These are phyloP conservation scores for Petrolisthes cinctipes DNA, from an alignment of 2,888 invertebrate species.

Conservation along the genomic window DNA sequence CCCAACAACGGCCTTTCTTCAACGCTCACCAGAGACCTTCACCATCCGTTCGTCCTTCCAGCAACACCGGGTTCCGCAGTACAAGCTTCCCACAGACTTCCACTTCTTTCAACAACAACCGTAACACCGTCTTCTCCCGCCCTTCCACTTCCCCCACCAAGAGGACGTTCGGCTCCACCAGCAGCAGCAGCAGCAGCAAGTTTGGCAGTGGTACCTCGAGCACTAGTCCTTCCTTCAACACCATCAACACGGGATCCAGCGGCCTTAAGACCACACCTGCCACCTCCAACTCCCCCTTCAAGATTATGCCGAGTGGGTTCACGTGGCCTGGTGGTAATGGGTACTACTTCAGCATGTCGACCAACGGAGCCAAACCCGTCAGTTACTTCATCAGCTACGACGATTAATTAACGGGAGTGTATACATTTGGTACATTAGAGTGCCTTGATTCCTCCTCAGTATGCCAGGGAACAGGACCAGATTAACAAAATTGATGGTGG, in stretches of 20 bases:
- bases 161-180: background rate
- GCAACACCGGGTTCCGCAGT: too few species aligned
- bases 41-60: background rate
- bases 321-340: constrained; percentile 64
- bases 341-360: constrained; percentile 64
- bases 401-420: constrained; percentile 15
- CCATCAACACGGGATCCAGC: constrained; percentile 17
- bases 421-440: too few species aligned
- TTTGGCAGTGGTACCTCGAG: background rate
- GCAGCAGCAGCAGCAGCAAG: background rate
- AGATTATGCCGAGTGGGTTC: constrained; percentile 37
- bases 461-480: too few species aligned
- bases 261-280: constrained; percentile 22
- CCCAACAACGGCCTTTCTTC: constrained; percentile 14
- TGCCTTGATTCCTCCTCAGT: too few species aligned
- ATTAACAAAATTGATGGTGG: too few species aligned
- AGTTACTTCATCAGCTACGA: constrained; percentile 63
- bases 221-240: constrained; percentile 21
- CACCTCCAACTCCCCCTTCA: constrained; percentile 35
- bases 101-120: constrained; percentile 12
- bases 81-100: too few species aligned
- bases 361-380: constrained; percentile 56
- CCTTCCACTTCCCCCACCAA: background rate
- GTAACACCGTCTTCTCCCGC: background rate
- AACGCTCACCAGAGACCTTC: background rate